Evolutionary conservation across 92 coral and sea anemone species (phyloP).

Genomic region (Isaurus tuberculatus): DNA sequence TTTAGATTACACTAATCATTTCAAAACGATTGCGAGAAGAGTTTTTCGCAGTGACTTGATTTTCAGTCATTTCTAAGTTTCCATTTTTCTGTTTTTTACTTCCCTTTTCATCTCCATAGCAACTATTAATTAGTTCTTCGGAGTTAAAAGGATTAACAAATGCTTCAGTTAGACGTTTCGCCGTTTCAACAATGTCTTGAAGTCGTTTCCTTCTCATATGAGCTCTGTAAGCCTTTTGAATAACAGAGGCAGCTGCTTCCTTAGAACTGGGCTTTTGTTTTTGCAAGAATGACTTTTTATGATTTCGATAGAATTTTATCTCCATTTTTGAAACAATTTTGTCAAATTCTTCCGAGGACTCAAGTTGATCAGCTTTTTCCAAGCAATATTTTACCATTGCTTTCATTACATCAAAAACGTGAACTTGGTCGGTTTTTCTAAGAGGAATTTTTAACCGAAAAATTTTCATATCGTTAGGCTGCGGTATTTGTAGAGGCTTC

Average conservation of each 20-base stretch:
- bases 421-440: slow-evolving; percentile 82
- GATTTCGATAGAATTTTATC: slow-evolving; percentile 33
- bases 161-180: not conserved
- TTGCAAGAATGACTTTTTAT: not conserved
- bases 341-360: slow-evolving; percentile 81
- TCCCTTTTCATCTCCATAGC: not conserved
- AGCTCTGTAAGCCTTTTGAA: slow-evolving; percentile 27
- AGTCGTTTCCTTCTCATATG: slow-evolving; percentile 27
- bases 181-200: slow-evolving; percentile 20
- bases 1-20: not conserved
- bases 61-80: not conserved
- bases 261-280: slow-evolving; percentile 20
- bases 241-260: slow-evolving; percentile 14
- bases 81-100: not conserved
- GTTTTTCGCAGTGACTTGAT: not conserved
- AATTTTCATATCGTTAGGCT: slow-evolving; percentile 73
- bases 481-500: slow-evolving; percentile 82
- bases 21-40: not conserved
- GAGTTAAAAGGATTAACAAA: not conserved
- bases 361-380: slow-evolving; percentile 76
- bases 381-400: slow-evolving; percentile 76
- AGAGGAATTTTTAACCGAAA: slow-evolving; percentile 80
- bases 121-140: too few relatives aligned
- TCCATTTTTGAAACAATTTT: slow-evolving; percentile 82
- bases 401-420: slow-evolving; percentile 91